Conservation (phyloP, 2,888 invertebrate genomes). For the Callosobruchus maculatus region DNA sequence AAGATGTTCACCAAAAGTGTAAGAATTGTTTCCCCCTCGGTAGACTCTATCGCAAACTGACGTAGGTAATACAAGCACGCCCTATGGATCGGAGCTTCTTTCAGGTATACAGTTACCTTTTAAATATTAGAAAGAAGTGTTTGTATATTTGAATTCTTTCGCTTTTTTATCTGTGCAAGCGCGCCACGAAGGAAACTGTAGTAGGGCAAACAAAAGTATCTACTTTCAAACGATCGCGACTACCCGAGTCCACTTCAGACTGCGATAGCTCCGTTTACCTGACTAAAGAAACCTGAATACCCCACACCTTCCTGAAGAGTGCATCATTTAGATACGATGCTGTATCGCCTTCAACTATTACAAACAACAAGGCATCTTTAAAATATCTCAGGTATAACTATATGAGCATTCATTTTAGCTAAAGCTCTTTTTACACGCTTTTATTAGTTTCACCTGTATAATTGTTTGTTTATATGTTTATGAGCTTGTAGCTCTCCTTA, state of each 20-base stretch:
- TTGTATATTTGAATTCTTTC: conserved; percentile 27
- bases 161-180: conserved; percentile 16
- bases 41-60: background rate
- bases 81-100: background rate
- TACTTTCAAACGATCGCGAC: conserved; percentile 23
- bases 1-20: too few species aligned
- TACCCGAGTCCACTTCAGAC: conserved; percentile 6
- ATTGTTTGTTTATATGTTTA: too few species aligned
- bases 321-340: background rate
- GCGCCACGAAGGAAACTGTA: background rate
- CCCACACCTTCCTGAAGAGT: background rate
- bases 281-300: background rate
- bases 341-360: too few species aligned
- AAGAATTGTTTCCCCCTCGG: background rate
- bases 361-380: too few species aligned
- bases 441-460: too few species aligned
- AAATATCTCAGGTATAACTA: too few species aligned
- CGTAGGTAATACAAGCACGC: background rate
- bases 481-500: too few species aligned
- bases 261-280: conserved; percentile 14
- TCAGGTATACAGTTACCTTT: background rate
- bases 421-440: too few species aligned
- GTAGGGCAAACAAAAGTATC: conserved; percentile 19
- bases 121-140: conserved; percentile 16
- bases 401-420: too few species aligned